Conservation (phyloP, 2,888 invertebrate genomes). For the Diaperis boleti region DNA sequence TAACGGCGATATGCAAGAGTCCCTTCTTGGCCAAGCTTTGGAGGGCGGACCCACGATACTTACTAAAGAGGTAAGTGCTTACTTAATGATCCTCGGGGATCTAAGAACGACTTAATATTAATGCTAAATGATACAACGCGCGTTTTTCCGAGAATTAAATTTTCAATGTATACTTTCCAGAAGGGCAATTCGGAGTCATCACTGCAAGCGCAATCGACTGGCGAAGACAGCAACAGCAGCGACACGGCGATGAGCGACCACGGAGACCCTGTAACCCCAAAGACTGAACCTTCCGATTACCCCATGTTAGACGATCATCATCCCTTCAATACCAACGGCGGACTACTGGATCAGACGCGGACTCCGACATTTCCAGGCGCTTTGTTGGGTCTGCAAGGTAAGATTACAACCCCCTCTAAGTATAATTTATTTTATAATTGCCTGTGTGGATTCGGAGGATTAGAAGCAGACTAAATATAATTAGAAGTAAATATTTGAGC, state of each 20-base stretch:
- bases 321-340: constrained; percentile 72
- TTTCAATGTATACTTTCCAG: constrained; percentile 43
- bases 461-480: constrained; percentile 27
- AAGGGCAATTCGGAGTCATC: constrained; percentile 72
- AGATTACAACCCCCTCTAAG: constrained; percentile 42
- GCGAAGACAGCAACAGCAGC: constrained; percentile 87
- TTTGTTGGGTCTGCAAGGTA: constrained; percentile 85
- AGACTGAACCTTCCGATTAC: constrained; percentile 81
- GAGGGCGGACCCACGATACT: constrained; percentile 80
- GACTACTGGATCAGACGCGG: constrained; percentile 74
- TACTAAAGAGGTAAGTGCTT: constrained; percentile 65
- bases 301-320: constrained; percentile 74
- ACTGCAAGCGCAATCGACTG: constrained; percentile 77
- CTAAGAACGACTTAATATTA: constrained; percentile 9
- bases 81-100: constrained; percentile 8
- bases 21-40: constrained; percentile 81
- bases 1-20: constrained; percentile 77
- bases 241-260: constrained; percentile 83
- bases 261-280: constrained; percentile 76
- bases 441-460: constrained; percentile 25
- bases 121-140: not conserved
- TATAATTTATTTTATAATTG: constrained; percentile 32
- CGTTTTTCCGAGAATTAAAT: no score
- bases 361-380: constrained; percentile 84
- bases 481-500: constrained; percentile 35